These are phyloP conservation scores for Accipiter virgatus DNA, from an alignment of 2,113 vertebrate genomes.

Conservation along the genomic window DNA sequence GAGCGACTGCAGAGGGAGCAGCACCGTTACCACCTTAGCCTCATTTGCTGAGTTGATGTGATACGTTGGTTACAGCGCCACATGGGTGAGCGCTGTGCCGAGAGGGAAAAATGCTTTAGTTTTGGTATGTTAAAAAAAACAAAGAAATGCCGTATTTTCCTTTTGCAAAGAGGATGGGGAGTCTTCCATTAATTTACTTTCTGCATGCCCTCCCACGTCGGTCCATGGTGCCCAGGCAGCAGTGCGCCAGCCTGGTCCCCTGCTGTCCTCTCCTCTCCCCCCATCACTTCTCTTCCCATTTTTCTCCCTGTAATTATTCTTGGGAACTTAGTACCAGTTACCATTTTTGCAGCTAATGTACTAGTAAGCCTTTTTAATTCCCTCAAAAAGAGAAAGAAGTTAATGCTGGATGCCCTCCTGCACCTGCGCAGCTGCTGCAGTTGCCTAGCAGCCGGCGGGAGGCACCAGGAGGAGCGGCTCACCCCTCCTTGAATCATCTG, in stretches of 20 bases:
- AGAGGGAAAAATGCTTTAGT: not conserved
- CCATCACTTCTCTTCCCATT: not conserved
- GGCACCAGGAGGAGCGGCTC: not conserved
- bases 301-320: not conserved
- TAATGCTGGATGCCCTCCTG: not conserved
- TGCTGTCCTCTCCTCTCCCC: not conserved
- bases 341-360: not conserved
- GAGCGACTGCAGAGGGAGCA: not conserved
- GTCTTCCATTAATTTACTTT: not conserved
- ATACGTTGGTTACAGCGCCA: not conserved
- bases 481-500: not conserved
- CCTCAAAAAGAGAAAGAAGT: not conserved
- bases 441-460: slow-evolving; percentile 32
- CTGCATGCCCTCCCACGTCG: fast-evolving
- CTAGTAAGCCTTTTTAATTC: not conserved
- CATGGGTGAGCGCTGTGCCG: not conserved
- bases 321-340: not conserved
- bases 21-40: not conserved
- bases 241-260: fast-evolving
- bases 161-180: not conserved
- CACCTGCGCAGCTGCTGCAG: not conserved
- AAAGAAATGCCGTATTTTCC: not conserved
- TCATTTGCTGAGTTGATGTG: fast-evolving
- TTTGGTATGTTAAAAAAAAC: not conserved
- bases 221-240: not conserved